phyloP scores from a whole-genome alignment of 53 echinoderm and acorn worm species.

The Holothuria scabra region DNA sequence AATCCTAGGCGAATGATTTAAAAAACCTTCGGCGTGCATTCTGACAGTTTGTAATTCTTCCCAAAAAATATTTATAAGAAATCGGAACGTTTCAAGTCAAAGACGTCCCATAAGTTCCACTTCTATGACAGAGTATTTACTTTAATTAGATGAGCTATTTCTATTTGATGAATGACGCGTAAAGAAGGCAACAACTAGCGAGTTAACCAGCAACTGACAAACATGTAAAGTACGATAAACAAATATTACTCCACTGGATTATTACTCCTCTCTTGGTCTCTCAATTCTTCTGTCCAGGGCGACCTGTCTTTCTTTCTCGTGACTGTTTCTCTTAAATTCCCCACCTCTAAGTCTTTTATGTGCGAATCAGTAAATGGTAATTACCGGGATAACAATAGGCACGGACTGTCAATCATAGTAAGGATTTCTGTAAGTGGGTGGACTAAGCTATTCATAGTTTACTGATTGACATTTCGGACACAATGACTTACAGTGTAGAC shows the following conservation, averaged over 20 bases:
- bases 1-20: slow-evolving; percentile 1
- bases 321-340: not conserved
- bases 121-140: too few species aligned
- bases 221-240: slow-evolving; percentile 1
- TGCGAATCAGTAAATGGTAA: slow-evolving; percentile 2
- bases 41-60: not conserved
- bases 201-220: too few species aligned
- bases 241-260: slow-evolving; percentile 1
- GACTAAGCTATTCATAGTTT: slow-evolving; percentile 16
- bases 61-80: too few species aligned
- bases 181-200: too few species aligned
- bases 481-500: too few species aligned
- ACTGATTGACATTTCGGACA: not conserved
- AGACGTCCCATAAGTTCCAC: too few species aligned
- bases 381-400: not conserved
- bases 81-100: too few species aligned
- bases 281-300: not conserved
- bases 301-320: slow-evolving; percentile 5
- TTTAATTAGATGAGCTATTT: too few species aligned
- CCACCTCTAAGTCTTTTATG: slow-evolving; percentile 17
- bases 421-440: slow-evolving; percentile 10
- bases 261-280: not conserved
- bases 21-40: slow-evolving; percentile 25
- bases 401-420: not conserved
- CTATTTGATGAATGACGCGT: too few species aligned